phyloP scores from a whole-genome alignment of 2,113 vertebrate species.

The Burhinus oedicnemus region DNA sequence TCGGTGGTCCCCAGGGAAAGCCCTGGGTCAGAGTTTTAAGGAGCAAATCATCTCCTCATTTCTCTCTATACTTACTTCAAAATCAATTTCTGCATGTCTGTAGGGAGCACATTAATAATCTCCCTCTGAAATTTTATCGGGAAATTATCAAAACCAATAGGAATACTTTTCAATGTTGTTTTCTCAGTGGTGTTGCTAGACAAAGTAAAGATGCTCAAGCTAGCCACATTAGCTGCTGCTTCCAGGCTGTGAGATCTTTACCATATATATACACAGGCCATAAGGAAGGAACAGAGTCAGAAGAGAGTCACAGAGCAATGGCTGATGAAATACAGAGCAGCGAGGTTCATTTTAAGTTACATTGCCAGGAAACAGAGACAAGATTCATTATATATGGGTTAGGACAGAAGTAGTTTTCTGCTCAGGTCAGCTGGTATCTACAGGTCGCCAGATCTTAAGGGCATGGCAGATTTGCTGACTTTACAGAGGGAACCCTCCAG shows the following conservation, averaged over 20 bases:
- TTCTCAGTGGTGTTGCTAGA: background rate
- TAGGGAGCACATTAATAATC: background rate
- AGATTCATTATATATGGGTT: background rate
- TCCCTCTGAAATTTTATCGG: background rate
- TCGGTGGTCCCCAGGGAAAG: background rate
- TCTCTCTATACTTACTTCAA: background rate
- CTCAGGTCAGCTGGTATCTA: background rate
- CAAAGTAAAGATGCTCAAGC: background rate
- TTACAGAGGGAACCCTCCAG: background rate
- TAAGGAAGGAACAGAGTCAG: background rate
- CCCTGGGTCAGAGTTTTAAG: background rate
- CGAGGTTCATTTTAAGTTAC: background rate
- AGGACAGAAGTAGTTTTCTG: background rate
- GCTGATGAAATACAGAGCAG: background rate
- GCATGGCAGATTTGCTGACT: background rate
- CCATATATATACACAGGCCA: background rate
- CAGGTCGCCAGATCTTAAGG: background rate
- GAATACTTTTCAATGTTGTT: background rate
- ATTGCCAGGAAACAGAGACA: background rate
- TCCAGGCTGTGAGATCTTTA: background rate
- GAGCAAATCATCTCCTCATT: background rate
- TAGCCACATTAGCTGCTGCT: background rate
- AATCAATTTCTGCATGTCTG: background rate
- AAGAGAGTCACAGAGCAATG: background rate
- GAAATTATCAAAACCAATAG: background rate